Evolutionary conservation across 2,888 invertebrate genomes (phyloP).

Genomic region (Charanyca ferruginea): DNA sequence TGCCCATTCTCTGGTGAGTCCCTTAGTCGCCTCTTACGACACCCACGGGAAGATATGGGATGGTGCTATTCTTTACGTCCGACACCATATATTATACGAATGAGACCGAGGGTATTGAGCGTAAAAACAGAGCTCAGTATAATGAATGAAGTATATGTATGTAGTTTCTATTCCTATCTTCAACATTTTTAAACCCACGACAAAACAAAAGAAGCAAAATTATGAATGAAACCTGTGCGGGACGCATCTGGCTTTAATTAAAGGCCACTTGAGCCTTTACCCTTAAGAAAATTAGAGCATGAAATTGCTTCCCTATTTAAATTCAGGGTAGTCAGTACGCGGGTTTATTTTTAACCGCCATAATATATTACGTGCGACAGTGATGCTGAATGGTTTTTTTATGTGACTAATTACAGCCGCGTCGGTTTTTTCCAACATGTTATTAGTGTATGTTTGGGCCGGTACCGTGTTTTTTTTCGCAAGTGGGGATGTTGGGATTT

Average conservation of each 20-base stretch:
- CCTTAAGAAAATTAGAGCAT: conserved; percentile 24
- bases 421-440: conserved; percentile 21
- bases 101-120: too few relatives aligned
- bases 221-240: conserved; percentile 10
- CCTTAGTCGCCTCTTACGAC: too few relatives aligned
- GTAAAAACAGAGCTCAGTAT: too few relatives aligned
- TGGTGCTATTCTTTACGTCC: too few relatives aligned
- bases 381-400: conserved; percentile 39
- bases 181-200: too few relatives aligned
- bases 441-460: conserved; percentile 16
- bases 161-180: too few relatives aligned
- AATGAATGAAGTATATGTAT: too few relatives aligned
- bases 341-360: conserved; percentile 40
- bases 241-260: conserved; percentile 38
- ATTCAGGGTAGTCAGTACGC: conserved; percentile 18
- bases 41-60: too few relatives aligned
- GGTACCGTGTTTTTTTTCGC: conserved; percentile 23
- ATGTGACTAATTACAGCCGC: conserved; percentile 44
- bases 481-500: not conserved
- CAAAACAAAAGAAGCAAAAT: conserved; percentile 1
- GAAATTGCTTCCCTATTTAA: conserved; percentile 44
- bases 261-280: conserved; percentile 26
- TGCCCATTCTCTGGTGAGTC: too few relatives aligned
- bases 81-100: too few relatives aligned
- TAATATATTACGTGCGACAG: conserved; percentile 30